Percentiles rank a stretch among this genome's conserved stretches.
Conservation (phyloP, 2,113 vertebrate genomes). For the Gasterosteus aculeatus region DNA sequence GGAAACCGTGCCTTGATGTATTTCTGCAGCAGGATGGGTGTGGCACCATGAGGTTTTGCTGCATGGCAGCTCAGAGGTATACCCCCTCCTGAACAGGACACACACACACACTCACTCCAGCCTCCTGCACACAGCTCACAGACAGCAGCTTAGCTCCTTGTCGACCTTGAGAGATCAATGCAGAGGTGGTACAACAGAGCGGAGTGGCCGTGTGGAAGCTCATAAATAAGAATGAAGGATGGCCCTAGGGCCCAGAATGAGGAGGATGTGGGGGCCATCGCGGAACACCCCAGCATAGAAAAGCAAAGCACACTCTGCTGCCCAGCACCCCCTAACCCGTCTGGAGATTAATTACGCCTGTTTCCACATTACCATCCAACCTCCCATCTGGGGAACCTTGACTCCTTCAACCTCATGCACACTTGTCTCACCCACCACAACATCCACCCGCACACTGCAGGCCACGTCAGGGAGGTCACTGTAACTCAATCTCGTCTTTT, state of each 20-base stretch:
- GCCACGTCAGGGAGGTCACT: conserved; percentile 42
- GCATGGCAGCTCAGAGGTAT: conserved; percentile 41
- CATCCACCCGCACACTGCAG: conserved; percentile 37
- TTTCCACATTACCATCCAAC: conserved; percentile 67
- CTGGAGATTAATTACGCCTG: conserved; percentile 77
- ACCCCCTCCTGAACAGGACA: conserved; percentile 28
- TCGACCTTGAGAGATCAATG: conserved; percentile 81
- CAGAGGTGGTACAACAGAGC: conserved; percentile 68
- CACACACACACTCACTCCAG: not conserved
- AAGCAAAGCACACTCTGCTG: conserved; percentile 46
- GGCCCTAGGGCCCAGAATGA: conserved; percentile 61
- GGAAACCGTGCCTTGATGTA: conserved; percentile 27
- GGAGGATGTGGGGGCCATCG: conserved; percentile 58
- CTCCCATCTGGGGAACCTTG: conserved; percentile 71
- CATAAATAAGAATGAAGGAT: conserved; percentile 85
- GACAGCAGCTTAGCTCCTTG: conserved; percentile 64
- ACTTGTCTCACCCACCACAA: conserved; percentile 35
- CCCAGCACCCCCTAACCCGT: conserved; percentile 61
- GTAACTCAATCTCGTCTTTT: conserved; percentile 60
- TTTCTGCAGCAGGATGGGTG: conserved; percentile 40
- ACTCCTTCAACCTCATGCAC: conserved; percentile 59
- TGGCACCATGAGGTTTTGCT: conserved; percentile 42
- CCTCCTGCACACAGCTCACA: conserved; percentile 46
- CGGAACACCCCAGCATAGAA: conserved; percentile 55
- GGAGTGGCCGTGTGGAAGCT: conserved; percentile 74